Conservation (phyloP, 2,113 vertebrate species). For the Sprattus sprattus region DNA sequence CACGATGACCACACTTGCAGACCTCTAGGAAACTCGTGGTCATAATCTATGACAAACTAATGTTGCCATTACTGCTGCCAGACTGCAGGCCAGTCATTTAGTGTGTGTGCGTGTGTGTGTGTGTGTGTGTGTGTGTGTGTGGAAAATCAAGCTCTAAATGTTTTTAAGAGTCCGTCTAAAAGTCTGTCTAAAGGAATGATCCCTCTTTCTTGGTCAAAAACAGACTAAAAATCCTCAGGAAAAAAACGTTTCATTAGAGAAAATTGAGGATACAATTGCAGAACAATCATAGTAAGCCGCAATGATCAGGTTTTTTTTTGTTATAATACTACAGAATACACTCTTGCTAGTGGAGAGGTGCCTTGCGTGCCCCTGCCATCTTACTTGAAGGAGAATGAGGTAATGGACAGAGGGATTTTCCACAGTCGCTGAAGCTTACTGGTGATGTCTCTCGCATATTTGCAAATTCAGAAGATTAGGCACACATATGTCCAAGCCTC, state of each 20-base stretch:
- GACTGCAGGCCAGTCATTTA: too few relatives aligned
- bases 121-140: too few relatives aligned
- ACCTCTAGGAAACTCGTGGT: not conserved
- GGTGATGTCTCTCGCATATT: not conserved
- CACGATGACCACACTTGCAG: not conserved
- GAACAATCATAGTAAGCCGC: not conserved
- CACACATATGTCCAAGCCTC: not conserved
- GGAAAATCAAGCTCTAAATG: not conserved
- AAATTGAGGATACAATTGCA: not conserved
- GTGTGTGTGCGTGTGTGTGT: too few relatives aligned
- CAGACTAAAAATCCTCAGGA: not conserved
- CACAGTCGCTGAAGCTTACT: not conserved
- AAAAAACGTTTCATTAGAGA: not conserved
- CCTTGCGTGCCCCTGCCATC: not conserved
- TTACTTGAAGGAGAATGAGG: not conserved
- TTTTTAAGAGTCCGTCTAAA: not conserved
- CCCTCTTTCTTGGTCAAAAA: not conserved
- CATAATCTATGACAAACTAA: not conserved
- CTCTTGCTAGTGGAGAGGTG: not conserved
- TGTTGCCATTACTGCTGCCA: too few relatives aligned
- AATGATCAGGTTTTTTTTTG: not conserved
- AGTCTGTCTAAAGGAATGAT: not conserved
- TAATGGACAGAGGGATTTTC: not conserved
- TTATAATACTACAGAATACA: not conserved
- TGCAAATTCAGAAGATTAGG: not conserved